Percentiles rank a stretch among this genome's conserved stretches.
phyloP scores from a whole-genome alignment of 1,140 invertebrate species.

The Trachelipus rathkii region DNA sequence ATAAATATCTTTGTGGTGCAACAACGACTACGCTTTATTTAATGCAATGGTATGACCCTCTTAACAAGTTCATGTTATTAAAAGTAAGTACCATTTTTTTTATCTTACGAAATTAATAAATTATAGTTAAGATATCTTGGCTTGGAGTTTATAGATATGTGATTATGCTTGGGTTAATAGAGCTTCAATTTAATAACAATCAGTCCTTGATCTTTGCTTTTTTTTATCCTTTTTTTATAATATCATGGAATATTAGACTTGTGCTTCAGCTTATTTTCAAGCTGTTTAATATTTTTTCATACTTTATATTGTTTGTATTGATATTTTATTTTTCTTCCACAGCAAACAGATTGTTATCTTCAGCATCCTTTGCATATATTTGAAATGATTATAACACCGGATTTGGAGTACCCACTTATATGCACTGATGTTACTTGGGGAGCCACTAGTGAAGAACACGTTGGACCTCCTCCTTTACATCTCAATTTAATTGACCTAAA shows the following conservation, averaged over 20 bases:
- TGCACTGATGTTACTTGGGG: slow-evolving; percentile 84
- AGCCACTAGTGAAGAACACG: slow-evolving; percentile 63
- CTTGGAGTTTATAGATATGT: no score
- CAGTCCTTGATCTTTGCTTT: no score
- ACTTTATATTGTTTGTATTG: no score
- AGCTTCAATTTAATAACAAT: no score
- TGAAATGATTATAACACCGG: slow-evolving; percentile 94
- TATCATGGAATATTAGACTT: no score
- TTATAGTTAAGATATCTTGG: no score
- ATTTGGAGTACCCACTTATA: slow-evolving; percentile 91
- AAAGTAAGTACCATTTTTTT: slow-evolving; percentile 62
- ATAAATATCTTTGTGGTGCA: slow-evolving; percentile 94
- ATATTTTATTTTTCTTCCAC: slow-evolving; percentile 23
- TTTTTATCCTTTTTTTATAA: no score
- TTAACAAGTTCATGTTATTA: slow-evolving; percentile 97
- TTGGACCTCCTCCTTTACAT: slow-evolving; percentile 55
- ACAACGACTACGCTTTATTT: slow-evolving; percentile 87
- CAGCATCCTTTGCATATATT: slow-evolving; percentile 74
- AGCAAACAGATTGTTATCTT: slow-evolving; percentile 79
- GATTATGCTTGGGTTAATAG: no score
- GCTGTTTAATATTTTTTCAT: no score
- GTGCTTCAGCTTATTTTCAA: no score
- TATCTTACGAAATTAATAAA: no score
- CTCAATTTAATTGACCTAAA: slow-evolving; percentile 85
- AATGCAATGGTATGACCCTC: slow-evolving; percentile 99